Evolutionary conservation across 2,888 invertebrate species (phyloP).

Genomic region (Lasioglossum oenotherae): DNA sequence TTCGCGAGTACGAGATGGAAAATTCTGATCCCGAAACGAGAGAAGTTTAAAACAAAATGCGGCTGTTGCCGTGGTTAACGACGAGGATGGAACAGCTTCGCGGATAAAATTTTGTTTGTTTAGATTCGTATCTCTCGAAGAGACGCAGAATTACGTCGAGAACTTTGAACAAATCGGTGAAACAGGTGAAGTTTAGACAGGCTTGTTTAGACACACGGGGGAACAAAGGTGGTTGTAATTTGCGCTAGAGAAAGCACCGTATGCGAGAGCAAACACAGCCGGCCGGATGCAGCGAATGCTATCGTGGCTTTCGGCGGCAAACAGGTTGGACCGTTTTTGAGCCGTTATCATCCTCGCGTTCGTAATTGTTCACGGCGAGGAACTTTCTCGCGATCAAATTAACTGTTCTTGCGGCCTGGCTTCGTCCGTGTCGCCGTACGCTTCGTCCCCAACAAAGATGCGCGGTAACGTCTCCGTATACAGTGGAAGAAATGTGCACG

Average conservation of each 20-base stretch:
- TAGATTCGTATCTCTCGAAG: not conserved
- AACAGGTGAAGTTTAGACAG: slow-evolving; percentile 5
- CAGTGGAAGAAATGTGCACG: not conserved
- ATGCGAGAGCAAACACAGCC: not conserved
- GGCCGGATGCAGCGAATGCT: not conserved
- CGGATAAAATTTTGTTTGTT: not conserved
- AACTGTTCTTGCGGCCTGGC: slow-evolving; percentile 23
- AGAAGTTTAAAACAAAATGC: not conserved
- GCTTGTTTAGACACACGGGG: slow-evolving; percentile 11
- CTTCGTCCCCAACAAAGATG: not conserved
- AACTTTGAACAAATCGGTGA: slow-evolving; percentile 16
- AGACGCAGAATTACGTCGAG: not conserved
- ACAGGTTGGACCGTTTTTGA: slow-evolving; percentile 35
- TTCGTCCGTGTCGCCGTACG: not conserved
- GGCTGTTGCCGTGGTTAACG: not conserved
- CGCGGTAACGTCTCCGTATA: not conserved
- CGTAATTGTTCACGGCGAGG: slow-evolving; percentile 41
- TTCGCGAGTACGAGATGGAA: not conserved
- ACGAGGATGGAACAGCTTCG: not conserved
- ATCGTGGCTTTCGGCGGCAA: slow-evolving; percentile 38
- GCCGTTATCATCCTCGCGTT: slow-evolving; percentile 36
- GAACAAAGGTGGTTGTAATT: slow-evolving; percentile 40
- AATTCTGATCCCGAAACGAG: not conserved
- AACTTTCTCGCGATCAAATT: slow-evolving; percentile 41
- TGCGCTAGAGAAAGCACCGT: slow-evolving; percentile 9